Evolutionary conservation across 2,113 vertebrate species (phyloP).

Genomic region (Cairina moschata): DNA sequence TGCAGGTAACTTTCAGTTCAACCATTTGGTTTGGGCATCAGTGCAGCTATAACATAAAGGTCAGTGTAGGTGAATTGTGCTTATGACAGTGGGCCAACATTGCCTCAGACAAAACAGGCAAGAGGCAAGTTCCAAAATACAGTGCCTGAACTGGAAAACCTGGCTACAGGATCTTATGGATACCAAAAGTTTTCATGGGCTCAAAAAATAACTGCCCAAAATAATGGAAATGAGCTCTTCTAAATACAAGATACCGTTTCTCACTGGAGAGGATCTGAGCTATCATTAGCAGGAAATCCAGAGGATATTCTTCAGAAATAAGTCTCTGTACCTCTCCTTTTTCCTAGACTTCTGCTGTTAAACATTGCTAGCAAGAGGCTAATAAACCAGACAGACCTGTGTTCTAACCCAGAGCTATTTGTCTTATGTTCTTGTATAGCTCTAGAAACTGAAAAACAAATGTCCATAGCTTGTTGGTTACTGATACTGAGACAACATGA

Average conservation of each 20-base stretch:
- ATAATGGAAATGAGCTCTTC: neutral
- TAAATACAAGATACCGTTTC: neutral
- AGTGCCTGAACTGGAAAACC: neutral
- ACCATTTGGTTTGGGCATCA: neutral
- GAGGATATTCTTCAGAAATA: neutral
- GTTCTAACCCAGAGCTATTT: neutral
- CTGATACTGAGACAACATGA: neutral
- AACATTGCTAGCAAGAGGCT: neutral
- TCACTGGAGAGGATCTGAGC: neutral
- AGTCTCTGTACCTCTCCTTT: neutral
- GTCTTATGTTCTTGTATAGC: neutral
- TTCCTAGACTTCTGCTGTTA: neutral
- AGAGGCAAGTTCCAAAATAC: neutral
- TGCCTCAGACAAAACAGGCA: neutral
- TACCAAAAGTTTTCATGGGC: neutral
- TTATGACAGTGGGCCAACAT: accelerated
- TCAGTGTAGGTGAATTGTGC: neutral
- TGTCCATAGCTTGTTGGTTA: neutral
- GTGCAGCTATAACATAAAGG: neutral
- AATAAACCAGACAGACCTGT: neutral
- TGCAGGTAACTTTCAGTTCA: neutral
- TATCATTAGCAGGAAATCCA: neutral
- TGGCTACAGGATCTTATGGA: neutral
- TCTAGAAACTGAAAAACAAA: neutral
- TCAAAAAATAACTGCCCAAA: neutral